A percentile compares a stretch with the other conserved stretches of the same genome.
Evolutionary conservation across 2,888 invertebrate genomes (phyloP).

Genomic region (Bhutanitis thaidina): DNA sequence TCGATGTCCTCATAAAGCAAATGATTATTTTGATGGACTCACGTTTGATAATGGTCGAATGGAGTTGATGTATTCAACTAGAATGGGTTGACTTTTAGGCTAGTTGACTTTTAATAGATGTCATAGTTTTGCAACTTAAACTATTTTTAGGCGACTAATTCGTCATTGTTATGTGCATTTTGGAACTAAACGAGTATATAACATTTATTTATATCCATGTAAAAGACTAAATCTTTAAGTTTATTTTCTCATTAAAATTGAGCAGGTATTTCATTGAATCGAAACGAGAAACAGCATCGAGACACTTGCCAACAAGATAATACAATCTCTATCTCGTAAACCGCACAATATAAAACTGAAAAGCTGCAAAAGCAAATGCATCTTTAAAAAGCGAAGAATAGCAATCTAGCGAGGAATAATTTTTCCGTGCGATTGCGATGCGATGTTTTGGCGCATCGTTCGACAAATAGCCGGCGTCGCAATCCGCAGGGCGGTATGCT

Average conservation of each 20-base stretch:
- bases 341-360: slow-evolving; percentile 64
- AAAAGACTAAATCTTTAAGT: neutral
- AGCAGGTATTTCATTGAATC: slow-evolving; percentile 43
- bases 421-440: slow-evolving; percentile 73
- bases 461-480: slow-evolving; percentile 67
- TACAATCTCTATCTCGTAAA: slow-evolving; percentile 64
- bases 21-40: slow-evolving; percentile 66
- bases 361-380: slow-evolving; percentile 61
- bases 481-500: slow-evolving; percentile 68
- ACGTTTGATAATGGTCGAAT: slow-evolving; percentile 38
- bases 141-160: too few species aligned
- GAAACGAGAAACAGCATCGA: slow-evolving; percentile 62
- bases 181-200: too few species aligned
- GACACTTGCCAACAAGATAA: slow-evolving; percentile 72
- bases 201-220: too few species aligned
- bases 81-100: slow-evolving; percentile 30
- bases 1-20: slow-evolving; percentile 49
- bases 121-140: too few species aligned
- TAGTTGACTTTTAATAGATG: slow-evolving; percentile 25
- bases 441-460: slow-evolving; percentile 77
- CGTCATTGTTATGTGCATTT: too few species aligned
- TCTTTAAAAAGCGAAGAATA: slow-evolving; percentile 66
- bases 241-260: slow-evolving; percentile 34
- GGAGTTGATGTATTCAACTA: slow-evolving; percentile 27
- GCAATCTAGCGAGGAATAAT: slow-evolving; percentile 69